Evolutionary conservation across 2,888 invertebrate species (phyloP), one percentile per base, ranked within the genome.

Genomic region (Syritta pipiens): DNA sequence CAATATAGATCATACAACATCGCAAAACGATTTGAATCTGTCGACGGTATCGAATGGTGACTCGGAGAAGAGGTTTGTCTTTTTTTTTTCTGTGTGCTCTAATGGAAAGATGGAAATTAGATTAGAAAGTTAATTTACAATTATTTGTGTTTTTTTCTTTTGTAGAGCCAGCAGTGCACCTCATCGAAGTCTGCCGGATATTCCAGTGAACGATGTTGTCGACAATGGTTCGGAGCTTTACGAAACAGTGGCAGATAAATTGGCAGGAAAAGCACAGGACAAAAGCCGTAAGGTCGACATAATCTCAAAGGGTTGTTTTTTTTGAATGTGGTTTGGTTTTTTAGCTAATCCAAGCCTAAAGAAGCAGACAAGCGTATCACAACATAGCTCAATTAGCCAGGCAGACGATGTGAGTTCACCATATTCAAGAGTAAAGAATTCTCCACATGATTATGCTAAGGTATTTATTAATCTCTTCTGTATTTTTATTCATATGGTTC

Each of bases 141-240:
- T n/a, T 30, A 5, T 3, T 59, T 10, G 2, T 63, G 5, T 48
- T 55, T 32, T 12, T 4, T 81, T 59, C 10, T 9, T 44, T 53
- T 74, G 5, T 77, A 90, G 89, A 82, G 87, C 89, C 4, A 87
- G 88, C 60, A 88, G 88, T 32, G 89, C 91, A 20, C 93, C 82
- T 1, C 94, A 95, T 85, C 90, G 96, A 84, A 96, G 96, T 89
- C 90, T 96, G 81, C 96, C 96, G 20, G 96, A 96, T 87, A 95
- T 96, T 84, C 94, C 96, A 5, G 92, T 93, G 22, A 93, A 93
- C 28, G 92, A 93, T 83, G 90, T 91, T 83, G 83, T 82, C 7
- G 96, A 96, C 87, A 95, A 94, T 48, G 93, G 93, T 5, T 96
- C 95, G 0, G 96, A 96, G 86, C 91, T 96, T 77, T 96, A 96